These are phyloP conservation scores for Lysiphlebus fabarum DNA, from an alignment of 1,140 invertebrate species.

Conservation along the genomic window DNA sequence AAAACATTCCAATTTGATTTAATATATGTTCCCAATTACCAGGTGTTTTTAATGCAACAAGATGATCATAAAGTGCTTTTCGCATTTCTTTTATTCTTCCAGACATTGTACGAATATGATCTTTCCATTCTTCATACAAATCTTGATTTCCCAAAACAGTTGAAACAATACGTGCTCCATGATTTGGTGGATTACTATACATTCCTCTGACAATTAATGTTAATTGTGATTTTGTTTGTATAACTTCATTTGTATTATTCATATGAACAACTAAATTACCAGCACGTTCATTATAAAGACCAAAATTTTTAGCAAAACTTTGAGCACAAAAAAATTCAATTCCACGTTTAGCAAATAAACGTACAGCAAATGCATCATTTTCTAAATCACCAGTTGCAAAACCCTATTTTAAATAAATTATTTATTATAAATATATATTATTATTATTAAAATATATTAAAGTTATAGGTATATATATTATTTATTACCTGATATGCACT, in stretches of 20 bases:
- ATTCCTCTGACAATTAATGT: constrained; percentile 82
- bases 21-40: constrained; percentile 95
- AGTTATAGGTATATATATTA: too few relatives aligned
- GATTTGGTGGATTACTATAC: constrained; percentile 87
- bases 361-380: constrained; percentile 85
- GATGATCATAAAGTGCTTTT: constrained; percentile 69
- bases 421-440: too few relatives aligned
- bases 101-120: constrained; percentile 84
- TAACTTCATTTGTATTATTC: constrained; percentile 60
- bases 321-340: constrained; percentile 91
- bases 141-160: constrained; percentile 76
- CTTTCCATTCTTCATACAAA: constrained; percentile 83
- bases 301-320: constrained; percentile 99
- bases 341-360: constrained; percentile 78
- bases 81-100: constrained; percentile 89
- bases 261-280: constrained; percentile 86
- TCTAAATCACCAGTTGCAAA: constrained; percentile 95
- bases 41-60: constrained; percentile 76
- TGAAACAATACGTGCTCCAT: constrained; percentile 85
- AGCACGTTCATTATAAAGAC: constrained; percentile 92
- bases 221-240: constrained; percentile 78
- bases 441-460: too few relatives aligned
- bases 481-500: constrained; percentile 96
- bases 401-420: constrained; percentile 54
- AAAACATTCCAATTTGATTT: constrained; percentile 97